Evolutionary conservation across 2,888 invertebrate species (phyloP), one percentile per base, ranked within the genome.

Genomic region (Euclidia mi): DNA sequence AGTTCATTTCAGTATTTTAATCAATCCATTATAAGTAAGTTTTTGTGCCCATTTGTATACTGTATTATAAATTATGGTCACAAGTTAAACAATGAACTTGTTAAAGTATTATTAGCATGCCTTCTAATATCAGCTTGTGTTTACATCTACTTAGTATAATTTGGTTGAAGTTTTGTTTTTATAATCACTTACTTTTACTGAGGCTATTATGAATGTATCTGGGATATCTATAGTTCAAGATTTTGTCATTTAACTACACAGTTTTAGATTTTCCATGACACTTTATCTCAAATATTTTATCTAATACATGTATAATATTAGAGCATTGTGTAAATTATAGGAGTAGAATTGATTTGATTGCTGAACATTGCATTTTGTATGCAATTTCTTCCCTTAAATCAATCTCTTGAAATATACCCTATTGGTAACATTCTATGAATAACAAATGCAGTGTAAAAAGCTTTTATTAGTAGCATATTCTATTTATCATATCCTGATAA

Each of bases 51-150:
- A 14, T 17, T 42, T 31, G 14, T 20, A 11, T 37, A 20, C 12
- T 44, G 12, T 20, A 25, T 34, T 32, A 32, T 32, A 31, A 31
- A 32, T 43, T 7, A 32, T 29, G 25, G 32, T 34, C 40, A 32
- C 11, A 14, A 28, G 25, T 45, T 28, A 32, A 46, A 52, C 52
- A 46, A 46, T 45, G 45, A 25, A 32, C 18, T 37, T 25, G 11
- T 31, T 15, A 32, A 34, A 28, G 25, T 52, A 34, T 45, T 29
- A 50, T 35, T 50, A 50, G 43, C 50, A 20, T 43, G 42, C 37
- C 28, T 37, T 25, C 15, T 11, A 28, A 15, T 37, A 42, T 37
- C 11, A 28, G 37, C 18, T 31, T 32, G 20, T 44, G 32, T 41
- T 44, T 32, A 45, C 40, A 38, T 32, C 32, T 17, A 43, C n/a